These are phyloP conservation scores for Heliocidaris tuberculata DNA, from an alignment of 35 echinoderm and acorn worm genomes.

Conservation along the genomic window DNA sequence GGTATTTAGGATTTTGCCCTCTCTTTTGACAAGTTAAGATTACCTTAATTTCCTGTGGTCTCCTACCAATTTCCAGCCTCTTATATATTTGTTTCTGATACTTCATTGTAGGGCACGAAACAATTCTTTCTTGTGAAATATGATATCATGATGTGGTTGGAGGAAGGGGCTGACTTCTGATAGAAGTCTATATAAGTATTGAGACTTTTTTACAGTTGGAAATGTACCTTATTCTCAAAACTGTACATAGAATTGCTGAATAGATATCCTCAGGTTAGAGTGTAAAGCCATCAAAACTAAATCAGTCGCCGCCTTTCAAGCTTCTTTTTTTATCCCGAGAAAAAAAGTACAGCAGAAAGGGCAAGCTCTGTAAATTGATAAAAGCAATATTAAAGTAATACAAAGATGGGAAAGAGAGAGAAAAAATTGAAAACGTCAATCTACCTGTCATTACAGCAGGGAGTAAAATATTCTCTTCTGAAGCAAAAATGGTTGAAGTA, in stretches of 20 bases:
- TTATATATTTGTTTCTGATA: neutral
- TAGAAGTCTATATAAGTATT: neutral
- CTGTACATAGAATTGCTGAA: neutral
- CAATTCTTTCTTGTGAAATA: neutral
- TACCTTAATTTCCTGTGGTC: slow-evolving; percentile 36
- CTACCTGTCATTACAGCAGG: neutral
- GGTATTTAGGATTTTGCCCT: neutral
- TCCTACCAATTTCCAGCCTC: neutral
- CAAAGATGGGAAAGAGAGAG: neutral
- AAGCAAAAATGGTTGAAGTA: neutral
- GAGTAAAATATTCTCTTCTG: neutral
- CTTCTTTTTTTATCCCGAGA: slow-evolving; percentile 1
- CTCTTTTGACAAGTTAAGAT: slow-evolving; percentile 27
- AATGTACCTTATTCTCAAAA: neutral
- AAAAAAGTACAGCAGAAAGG: slow-evolving; percentile 9
- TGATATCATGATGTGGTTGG: neutral
- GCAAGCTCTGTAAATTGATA: neutral
- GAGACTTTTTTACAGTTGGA: neutral
- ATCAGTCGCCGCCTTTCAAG: neutral
- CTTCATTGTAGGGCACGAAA: neutral
- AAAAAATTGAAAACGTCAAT: slow-evolving; percentile 4
- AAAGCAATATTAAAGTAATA: neutral
- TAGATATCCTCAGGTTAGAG: neutral
- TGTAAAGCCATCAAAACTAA: neutral
- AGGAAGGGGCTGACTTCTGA: neutral